A percentile compares a stretch with the other conserved stretches of the same genome.
These are phyloP conservation scores for Ormyrus thymus DNA, from an alignment of 2,888 invertebrate genomes.

Conservation along the genomic window DNA sequence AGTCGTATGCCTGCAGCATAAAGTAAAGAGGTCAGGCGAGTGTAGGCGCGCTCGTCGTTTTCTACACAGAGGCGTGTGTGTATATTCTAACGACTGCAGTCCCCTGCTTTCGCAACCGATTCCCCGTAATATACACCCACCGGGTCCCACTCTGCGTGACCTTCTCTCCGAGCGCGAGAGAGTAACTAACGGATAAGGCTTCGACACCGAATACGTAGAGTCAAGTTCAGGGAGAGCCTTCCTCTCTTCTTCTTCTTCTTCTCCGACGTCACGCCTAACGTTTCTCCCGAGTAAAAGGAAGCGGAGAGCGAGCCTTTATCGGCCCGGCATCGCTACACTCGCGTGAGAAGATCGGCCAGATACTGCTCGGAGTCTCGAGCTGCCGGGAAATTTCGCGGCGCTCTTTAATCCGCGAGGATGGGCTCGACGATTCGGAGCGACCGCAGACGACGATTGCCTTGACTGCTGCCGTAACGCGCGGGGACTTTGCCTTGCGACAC, in stretches of 20 bases:
- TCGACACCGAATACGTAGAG: slow-evolving; percentile 52
- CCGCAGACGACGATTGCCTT: no score
- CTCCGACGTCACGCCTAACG: slow-evolving; percentile 45
- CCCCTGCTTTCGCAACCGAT: slow-evolving; percentile 48
- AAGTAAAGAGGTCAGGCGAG: slow-evolving; percentile 26
- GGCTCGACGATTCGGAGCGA: no score
- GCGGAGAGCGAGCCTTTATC: slow-evolving; percentile 25
- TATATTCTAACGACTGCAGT: background rate
- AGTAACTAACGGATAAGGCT: slow-evolving; percentile 49
- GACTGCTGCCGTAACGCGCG: no score
- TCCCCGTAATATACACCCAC: slow-evolving; percentile 53
- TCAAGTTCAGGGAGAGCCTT: slow-evolving; percentile 60
- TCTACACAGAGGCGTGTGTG: no score
- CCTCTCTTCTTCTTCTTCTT: slow-evolving; percentile 30
- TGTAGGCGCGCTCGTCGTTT: slow-evolving; percentile 25
- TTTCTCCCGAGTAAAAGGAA: slow-evolving; percentile 45
- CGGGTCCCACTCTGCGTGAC: slow-evolving; percentile 28
- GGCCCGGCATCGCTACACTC: slow-evolving; percentile 3
- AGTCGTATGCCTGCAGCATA: no score
- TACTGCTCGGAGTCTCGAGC: background rate
- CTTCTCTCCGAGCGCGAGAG: slow-evolving; percentile 35
- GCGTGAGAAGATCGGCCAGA: slow-evolving; percentile 25
- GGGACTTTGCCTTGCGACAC: no score
- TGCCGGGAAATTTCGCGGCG: slow-evolving; percentile 17
- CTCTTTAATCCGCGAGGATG: background rate